A percentile compares a stretch with the other conserved stretches of the same genome.
phyloP scores from a whole-genome alignment of 2,113 vertebrate species.

The Pituophis catenifer region DNA sequence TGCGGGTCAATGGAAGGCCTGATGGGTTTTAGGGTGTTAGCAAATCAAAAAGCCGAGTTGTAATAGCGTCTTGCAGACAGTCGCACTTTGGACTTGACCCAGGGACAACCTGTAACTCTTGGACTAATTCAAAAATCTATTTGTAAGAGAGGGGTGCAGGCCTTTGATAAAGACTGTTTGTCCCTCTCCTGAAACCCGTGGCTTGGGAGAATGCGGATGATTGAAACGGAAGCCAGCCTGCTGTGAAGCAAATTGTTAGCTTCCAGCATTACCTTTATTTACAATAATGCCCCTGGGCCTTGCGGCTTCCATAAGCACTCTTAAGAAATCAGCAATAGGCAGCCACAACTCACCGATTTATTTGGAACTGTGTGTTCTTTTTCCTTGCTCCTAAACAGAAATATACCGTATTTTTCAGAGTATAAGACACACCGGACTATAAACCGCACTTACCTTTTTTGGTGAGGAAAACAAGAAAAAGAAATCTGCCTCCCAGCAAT shows the following conservation, averaged over 20 bases:
- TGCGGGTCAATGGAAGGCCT: neutral
- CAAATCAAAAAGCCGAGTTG: neutral
- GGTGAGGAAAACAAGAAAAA: no score
- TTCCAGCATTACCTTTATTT: neutral
- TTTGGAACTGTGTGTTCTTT: neutral
- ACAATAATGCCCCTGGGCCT: neutral
- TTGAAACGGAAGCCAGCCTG: neutral
- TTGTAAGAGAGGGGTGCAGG: neutral
- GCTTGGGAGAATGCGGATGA: neutral
- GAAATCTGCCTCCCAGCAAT: no score
- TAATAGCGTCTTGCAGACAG: neutral
- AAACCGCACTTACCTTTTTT: no score
- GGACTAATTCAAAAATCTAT: neutral
- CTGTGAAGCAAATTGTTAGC: neutral
- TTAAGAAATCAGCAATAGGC: neutral
- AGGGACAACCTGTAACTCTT: neutral
- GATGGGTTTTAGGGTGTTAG: neutral
- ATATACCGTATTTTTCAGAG: neutral
- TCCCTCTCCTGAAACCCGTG: neutral
- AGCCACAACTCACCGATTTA: neutral
- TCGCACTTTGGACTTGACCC: neutral
- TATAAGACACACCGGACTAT: no score
- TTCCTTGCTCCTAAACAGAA: neutral
- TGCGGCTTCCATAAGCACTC: neutral
- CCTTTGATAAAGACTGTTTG: neutral